Evolutionary conservation across 2,797 vertebrate genomes (phyloP).

Genomic region (Potorous gilbertii): DNA sequence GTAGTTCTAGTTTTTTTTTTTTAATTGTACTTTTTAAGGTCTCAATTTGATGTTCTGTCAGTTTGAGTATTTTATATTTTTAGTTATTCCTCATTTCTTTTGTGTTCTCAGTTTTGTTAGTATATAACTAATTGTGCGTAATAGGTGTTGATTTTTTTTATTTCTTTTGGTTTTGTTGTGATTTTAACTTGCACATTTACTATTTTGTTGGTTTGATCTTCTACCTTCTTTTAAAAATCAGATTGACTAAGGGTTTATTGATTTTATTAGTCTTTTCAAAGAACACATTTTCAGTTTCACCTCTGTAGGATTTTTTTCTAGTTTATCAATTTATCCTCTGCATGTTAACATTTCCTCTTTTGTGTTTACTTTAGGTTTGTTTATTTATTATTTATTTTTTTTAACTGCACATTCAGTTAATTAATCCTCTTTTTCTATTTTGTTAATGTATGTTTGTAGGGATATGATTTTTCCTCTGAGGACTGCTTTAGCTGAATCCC

Average conservation of each 20-base stretch:
- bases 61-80: background rate
- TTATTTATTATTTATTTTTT: background rate
- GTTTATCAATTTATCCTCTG: background rate
- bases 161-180: background rate
- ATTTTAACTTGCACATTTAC: background rate
- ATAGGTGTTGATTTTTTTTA: background rate
- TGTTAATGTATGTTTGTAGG: conserved; percentile 11
- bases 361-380: background rate
- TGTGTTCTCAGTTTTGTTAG: background rate
- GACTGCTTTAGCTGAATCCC: conserved; percentile 6
- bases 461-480: conserved; percentile 8
- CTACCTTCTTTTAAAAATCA: background rate
- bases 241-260: background rate
- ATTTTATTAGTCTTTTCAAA: background rate
- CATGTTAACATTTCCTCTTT: background rate
- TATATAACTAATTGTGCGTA: background rate
- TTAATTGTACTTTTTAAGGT: background rate
- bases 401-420: background rate
- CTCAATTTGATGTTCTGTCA: background rate
- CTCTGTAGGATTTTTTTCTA: background rate
- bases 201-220: background rate
- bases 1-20: background rate
- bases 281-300: background rate
- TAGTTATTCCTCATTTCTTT: background rate
- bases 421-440: background rate